phyloP scores from a whole-genome alignment of 2,888 invertebrate genomes.

The Apamea epomidion region DNA sequence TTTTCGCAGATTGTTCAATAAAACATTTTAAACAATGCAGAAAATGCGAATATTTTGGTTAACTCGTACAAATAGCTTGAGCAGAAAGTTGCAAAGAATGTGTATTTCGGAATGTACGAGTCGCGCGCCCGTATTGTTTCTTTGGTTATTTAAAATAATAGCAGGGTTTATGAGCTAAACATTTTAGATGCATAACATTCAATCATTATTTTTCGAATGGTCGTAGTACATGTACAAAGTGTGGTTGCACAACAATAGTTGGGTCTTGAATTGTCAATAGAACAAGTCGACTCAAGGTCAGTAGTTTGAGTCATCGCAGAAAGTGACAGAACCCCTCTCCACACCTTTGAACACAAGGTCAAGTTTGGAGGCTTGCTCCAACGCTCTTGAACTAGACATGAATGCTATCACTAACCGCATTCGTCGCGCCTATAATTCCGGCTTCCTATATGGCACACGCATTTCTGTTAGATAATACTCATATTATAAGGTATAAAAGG shows the following conservation, averaged over 20 bases:
- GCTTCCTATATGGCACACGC: constrained; percentile 4
- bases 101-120: constrained; percentile 10
- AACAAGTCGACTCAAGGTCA: constrained; percentile 50
- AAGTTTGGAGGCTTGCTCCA: constrained; percentile 39
- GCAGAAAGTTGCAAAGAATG: constrained; percentile 52
- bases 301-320: constrained; percentile 56
- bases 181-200: background rate
- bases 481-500: background rate
- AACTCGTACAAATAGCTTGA: constrained; percentile 40
- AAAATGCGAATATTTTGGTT: constrained; percentile 57
- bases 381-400: constrained; percentile 47
- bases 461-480: background rate
- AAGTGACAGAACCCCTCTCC: constrained; percentile 45
- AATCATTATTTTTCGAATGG: constrained; percentile 1
- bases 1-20: constrained; percentile 26
- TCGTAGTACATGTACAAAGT: constrained; percentile 19
- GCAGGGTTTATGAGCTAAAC: background rate
- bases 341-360: constrained; percentile 50
- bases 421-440: constrained; percentile 8
- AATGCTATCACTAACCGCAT: constrained; percentile 40
- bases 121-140: constrained; percentile 22
- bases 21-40: constrained; percentile 47
- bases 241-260: constrained; percentile 26
- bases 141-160: background rate
- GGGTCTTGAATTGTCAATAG: constrained; percentile 51